These are phyloP conservation scores for Acomys russatus DNA, from an alignment of 2,797 vertebrate species.

Conservation along the genomic window DNA sequence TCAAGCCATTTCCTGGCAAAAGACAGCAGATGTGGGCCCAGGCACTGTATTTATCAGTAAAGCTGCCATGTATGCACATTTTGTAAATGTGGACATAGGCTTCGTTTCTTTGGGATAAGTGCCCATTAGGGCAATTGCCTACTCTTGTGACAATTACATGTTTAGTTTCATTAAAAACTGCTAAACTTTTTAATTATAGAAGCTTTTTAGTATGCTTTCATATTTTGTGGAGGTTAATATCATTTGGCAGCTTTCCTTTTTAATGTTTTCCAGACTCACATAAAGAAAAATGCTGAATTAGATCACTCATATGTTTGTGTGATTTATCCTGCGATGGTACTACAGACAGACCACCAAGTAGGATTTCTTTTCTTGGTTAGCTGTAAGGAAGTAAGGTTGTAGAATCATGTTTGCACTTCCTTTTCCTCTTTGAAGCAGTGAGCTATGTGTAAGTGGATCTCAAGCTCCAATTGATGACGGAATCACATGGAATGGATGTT, in stretches of 20 bases:
- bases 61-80: not conserved
- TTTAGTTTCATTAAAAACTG: constrained; percentile 3
- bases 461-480: not conserved
- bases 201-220: not conserved
- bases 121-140: not conserved
- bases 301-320: not conserved
- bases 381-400: too few species aligned
- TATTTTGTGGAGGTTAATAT: not conserved
- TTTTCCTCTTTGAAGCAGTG: not conserved
- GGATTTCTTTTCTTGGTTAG: not conserved
- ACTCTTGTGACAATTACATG: not conserved
- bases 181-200: not conserved
- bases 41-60: not conserved
- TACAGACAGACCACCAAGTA: not conserved
- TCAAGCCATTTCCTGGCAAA: not conserved
- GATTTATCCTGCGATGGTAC: not conserved
- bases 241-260: not conserved
- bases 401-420: not conserved
- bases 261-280: constrained; percentile 7
- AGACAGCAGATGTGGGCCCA: not conserved
- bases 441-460: not conserved
- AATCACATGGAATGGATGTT: not conserved
- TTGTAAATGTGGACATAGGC: not conserved
- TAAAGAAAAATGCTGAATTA: not conserved
- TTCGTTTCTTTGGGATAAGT: not conserved